Percentiles rank a stretch among this genome's conserved stretches.
These are phyloP conservation scores for Taeniopygia guttata DNA, from an alignment of 2,797 vertebrate species.

Conservation along the genomic window DNA sequence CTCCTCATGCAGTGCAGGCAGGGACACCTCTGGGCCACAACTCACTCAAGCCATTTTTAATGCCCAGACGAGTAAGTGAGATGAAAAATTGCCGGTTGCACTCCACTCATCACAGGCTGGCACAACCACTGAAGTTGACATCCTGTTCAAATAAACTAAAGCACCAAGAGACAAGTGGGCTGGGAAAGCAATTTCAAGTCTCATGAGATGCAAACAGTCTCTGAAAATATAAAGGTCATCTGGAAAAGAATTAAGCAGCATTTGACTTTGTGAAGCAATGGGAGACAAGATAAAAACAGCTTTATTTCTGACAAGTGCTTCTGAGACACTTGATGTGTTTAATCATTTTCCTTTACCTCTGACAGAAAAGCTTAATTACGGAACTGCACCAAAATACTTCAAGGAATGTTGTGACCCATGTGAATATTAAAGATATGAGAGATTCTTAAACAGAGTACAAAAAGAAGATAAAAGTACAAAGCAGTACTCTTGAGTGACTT, in stretches of 20 bases:
- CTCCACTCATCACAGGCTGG: background rate
- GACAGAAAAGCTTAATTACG: slow-evolving; percentile 62
- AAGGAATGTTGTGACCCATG: slow-evolving; percentile 55
- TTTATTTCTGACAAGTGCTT: slow-evolving; percentile 63
- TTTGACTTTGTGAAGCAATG: slow-evolving; percentile 46
- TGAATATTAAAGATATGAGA: slow-evolving; percentile 56
- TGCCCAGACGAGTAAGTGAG: rapidly evolving
- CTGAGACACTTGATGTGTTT: slow-evolving; percentile 62
- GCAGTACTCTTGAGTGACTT: slow-evolving; percentile 13
- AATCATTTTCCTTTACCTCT: slow-evolving; percentile 54
- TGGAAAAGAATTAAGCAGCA: slow-evolving; percentile 22
- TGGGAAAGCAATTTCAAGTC: slow-evolving; percentile 19
- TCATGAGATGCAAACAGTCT: background rate
- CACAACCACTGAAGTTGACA: background rate
- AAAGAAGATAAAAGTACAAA: slow-evolving; percentile 54
- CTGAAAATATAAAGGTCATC: slow-evolving; percentile 61
- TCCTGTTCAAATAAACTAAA: background rate
- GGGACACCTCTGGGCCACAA: background rate
- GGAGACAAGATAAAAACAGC: slow-evolving; percentile 49
- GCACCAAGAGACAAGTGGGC: background rate
- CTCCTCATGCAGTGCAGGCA: background rate
- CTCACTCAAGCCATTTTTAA: background rate
- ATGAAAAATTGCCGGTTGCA: background rate
- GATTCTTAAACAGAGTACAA: slow-evolving; percentile 57
- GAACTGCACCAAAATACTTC: slow-evolving; percentile 60